These are phyloP conservation scores for Heliconius erato DNA, from an alignment of 2,888 invertebrate species.

Conservation along the genomic window DNA sequence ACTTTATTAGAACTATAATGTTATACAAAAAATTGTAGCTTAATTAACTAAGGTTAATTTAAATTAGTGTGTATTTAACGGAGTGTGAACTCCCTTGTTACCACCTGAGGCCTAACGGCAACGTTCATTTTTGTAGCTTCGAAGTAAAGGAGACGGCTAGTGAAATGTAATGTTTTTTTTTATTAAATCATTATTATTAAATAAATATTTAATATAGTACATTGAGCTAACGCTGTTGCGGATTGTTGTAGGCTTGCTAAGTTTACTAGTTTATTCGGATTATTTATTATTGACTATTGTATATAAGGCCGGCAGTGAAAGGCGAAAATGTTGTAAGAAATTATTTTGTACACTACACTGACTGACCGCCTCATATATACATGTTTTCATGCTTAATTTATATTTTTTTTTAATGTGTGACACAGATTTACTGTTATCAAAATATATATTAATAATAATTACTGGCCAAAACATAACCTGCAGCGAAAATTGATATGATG, in stretches of 20 bases:
- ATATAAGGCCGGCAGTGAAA: not conserved
- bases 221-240: constrained; percentile 9
- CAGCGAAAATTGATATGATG: not conserved
- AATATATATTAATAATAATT: not conserved
- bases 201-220: constrained; percentile 29
- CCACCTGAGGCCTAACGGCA: constrained; percentile 41
- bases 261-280: too few species aligned
- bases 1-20: constrained; percentile 11
- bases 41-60: constrained; percentile 11
- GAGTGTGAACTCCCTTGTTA: constrained; percentile 21
- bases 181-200: constrained; percentile 12
- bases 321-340: too few species aligned
- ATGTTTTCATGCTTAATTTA: not conserved
- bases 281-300: not conserved
- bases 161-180: constrained; percentile 31
- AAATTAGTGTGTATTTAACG: constrained; percentile 11
- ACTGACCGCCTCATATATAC: not conserved
- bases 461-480: not conserved
- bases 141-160: constrained; percentile 19
- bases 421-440: not conserved
- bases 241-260: not conserved
- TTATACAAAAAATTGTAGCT: constrained; percentile 1
- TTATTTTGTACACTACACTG: too few species aligned
- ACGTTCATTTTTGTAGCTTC: constrained; percentile 41
- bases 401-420: not conserved